Percentiles rank a stretch among this genome's conserved stretches.
Evolutionary conservation across 92 coral and sea anemone genomes (phyloP).

Genomic region (Diadumene lineata): DNA sequence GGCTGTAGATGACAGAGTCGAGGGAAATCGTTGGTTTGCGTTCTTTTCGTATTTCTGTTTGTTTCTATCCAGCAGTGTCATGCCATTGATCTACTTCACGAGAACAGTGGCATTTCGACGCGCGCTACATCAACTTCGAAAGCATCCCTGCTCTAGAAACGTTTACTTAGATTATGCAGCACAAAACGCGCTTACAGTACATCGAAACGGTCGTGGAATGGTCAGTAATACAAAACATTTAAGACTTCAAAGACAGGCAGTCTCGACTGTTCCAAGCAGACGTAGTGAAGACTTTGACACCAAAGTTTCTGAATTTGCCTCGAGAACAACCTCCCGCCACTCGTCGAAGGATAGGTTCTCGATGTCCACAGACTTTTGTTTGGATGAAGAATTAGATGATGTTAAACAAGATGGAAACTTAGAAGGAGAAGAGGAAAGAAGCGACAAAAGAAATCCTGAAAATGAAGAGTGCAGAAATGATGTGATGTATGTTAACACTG

Average conservation of each 20-base stretch:
- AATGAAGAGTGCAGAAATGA: background rate
- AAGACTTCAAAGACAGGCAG: background rate
- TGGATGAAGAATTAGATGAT: too few relatives aligned
- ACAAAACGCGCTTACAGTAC: slow-evolving; percentile 4
- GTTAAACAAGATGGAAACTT: background rate
- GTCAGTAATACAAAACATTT: background rate
- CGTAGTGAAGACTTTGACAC: background rate
- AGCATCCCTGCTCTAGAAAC: slow-evolving; percentile 19
- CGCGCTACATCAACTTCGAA: slow-evolving; percentile 30
- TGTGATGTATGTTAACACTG: background rate
- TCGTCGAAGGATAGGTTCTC: background rate
- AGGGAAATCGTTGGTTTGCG: slow-evolving; percentile 49
- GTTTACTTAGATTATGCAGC: slow-evolving; percentile 32
- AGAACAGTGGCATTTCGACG: slow-evolving; percentile 54
- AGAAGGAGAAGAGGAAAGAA: background rate
- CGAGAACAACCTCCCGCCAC: background rate
- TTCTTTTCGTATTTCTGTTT: slow-evolving; percentile 43
- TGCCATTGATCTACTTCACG: slow-evolving; percentile 38
- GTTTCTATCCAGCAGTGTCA: slow-evolving; percentile 41
- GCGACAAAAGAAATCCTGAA: background rate
- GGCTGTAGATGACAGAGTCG: slow-evolving; percentile 26
- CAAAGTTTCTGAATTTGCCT: background rate
- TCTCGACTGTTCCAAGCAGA: background rate
- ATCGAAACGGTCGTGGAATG: slow-evolving; percentile 25
- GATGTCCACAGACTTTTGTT: background rate